Base-by-base conservation (phyloP, 1,140 invertebrate genomes). In the Drosophila repletoides region DNA sequence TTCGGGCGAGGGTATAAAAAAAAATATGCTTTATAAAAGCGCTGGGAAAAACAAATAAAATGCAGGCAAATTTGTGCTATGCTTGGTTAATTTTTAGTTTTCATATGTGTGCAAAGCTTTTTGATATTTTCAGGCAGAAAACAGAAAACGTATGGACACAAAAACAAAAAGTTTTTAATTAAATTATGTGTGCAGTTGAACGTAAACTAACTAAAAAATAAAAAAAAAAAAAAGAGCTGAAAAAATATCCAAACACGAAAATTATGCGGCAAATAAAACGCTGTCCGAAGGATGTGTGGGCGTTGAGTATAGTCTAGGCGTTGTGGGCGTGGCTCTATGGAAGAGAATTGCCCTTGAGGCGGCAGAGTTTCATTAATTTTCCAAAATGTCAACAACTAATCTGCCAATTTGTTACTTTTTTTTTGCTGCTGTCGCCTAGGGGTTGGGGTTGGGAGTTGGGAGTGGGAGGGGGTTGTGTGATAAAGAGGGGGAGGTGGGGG, bases 341-440 rank as follows among this genome's bases (percentile, higher is more conserved):
- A 24, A 48, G 9, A 46, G 43, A 46, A 45, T 60, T 66, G 74
- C 70, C 79, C 67, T 59, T 72, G 58, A 76, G 75, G 60, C 67
- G 45, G 68, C 55, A 52, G 31, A 55, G 71, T 88, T 87, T 86
- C 83, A 88, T 87, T 88, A 88, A 88, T 88, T 88, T 81, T 65
- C 71, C 58, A 67, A 88, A 88, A 83, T 70, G 83, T 88, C 83
- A 88, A 88, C 83, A 77, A 56, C 83, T 88, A 88, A 88, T 83
- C 83, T 88, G 75, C 67, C 80, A 80, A 84, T 84, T 84, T 84
- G 80, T 86, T 79, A 65, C 63, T 64, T 63, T 68, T 53, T 60
- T n/a, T 49, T 46, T 33, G n/a, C 33, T 33, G 60, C 60, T 60
- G 29, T 70, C 12, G 46, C 28, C 26, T n/a, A 43, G 9, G n/a